Evolutionary conservation across 1,140 invertebrate species (phyloP).

Genomic region (Tachypleus tridentatus): DNA sequence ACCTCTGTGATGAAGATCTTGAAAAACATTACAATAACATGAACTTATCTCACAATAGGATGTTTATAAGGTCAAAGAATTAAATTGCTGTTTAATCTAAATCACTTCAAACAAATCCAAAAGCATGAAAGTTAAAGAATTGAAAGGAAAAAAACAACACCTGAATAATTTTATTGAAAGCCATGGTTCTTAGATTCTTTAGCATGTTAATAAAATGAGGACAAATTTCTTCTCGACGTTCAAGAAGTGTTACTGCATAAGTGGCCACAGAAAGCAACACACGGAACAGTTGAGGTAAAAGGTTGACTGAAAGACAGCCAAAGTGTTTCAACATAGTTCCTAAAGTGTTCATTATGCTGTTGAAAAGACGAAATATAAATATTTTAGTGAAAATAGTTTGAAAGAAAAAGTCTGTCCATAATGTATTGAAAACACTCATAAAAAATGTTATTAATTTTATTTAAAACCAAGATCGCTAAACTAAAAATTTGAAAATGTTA

Average conservation of each 20-base stretch:
- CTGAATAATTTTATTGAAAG: conserved; percentile 29
- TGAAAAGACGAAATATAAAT: conserved; percentile 2
- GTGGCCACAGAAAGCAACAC: conserved; percentile 55
- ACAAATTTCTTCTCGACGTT: conserved; percentile 28
- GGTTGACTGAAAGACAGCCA: conserved; percentile 53
- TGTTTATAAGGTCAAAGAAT: no score
- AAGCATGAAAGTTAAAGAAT: background rate
- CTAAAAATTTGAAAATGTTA: no score
- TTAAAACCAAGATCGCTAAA: no score
- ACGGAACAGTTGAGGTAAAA: conserved; percentile 56
- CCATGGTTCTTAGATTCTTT: conserved; percentile 44
- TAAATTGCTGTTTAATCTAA: background rate
- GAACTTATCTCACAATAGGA: no score
- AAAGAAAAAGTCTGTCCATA: background rate
- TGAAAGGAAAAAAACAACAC: conserved; percentile 21
- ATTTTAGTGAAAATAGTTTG: background rate
- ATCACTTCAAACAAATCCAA: conserved; percentile 9
- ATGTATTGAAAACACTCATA: background rate
- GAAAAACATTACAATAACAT: no score
- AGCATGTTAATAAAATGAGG: conserved; percentile 39
- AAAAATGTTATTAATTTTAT: background rate
- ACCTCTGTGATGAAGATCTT: no score
- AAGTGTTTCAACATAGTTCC: conserved; percentile 72
- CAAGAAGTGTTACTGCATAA: conserved; percentile 46
- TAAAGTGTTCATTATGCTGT: conserved; percentile 33